A percentile compares a stretch with the other conserved stretches of the same genome.
phyloP scores from a whole-genome alignment of 1,140 invertebrate genomes.

The Drosophila paulistorum region DNA sequence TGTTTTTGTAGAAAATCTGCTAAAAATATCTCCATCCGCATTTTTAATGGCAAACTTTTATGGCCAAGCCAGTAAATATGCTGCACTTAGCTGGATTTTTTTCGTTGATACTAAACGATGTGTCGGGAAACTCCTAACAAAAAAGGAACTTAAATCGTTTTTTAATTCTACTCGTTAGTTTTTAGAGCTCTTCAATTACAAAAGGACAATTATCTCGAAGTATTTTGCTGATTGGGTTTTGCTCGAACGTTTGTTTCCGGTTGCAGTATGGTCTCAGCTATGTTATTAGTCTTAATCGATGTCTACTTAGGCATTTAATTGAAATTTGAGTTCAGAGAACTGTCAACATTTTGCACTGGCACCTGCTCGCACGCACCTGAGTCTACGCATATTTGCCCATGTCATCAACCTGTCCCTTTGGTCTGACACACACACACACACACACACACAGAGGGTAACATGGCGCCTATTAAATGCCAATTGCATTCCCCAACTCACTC shows the following conservation, averaged over 20 bases:
- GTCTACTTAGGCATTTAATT: constrained; percentile 22
- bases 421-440: not conserved
- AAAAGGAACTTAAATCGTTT: too few species aligned
- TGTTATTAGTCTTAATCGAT: constrained; percentile 4
- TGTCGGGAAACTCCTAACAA: too few species aligned
- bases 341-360: constrained; percentile 17
- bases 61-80: not conserved
- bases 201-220: not conserved
- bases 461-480: constrained; percentile 58
- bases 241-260: not conserved
- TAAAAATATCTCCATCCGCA: too few species aligned
- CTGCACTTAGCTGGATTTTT: too few species aligned
- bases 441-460: too few species aligned
- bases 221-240: not conserved
- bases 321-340: constrained; percentile 9
- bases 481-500: constrained; percentile 30
- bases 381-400: constrained; percentile 19
- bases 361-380: constrained; percentile 6
- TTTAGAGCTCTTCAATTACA: not conserved
- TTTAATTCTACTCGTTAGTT: not conserved
- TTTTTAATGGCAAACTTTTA: not conserved
- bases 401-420: constrained; percentile 14
- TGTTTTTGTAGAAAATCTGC: not conserved
- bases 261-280: not conserved
- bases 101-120: too few species aligned